Base-by-base conservation (phyloP, 2,888 invertebrate genomes). In the Drosophila mulleri region DNA sequence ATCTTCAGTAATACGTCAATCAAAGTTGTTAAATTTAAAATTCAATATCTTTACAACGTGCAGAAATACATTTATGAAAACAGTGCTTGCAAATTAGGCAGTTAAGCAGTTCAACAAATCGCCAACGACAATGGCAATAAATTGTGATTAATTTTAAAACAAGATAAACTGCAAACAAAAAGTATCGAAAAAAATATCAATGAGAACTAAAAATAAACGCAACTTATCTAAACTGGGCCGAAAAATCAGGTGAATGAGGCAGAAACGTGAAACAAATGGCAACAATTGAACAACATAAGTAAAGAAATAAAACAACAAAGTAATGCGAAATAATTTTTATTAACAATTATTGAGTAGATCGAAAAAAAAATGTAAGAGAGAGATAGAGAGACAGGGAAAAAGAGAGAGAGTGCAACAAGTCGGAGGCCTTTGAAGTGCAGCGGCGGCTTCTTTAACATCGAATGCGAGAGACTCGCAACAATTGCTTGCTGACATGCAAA, bases 401-500 rank as follows among this genome's bases (percentile, higher is more conserved):
- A 23, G 52, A 42, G 61, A 23, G 39, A 37, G 35, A 56, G 45
- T 72, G 77, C 77, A 76, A 67, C 77, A 78, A 71, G 78, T 78
- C 75, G 77, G 71, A 11, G 41, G 69, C 57, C 71, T 80, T 78
- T 82, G 83, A 69, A 73, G 83, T 77, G 78, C 66, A 68, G 26
- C 53, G 67, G 73, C 85, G 82, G 83, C 75, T 65, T 57, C 72
- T 83, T 74, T 70, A 68, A 75, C 58, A 73, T 58, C 53, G 45
- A 58, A 9, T 44, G 57, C 57, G 57, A 29, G 48, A 45, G 23
- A 37, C 58, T 35, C 39, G 8, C 29, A 83, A 62, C 90, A 91
- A 91, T 91, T 91, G 83, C 71, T 80, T 86, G 83, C 90, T 86
- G 89, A 91, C 90, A 91, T 91, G 91, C 91, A 91, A 91, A 91